Conservation (phyloP, 2,113 vertebrate genomes). For the Eurypyga helias region DNA sequence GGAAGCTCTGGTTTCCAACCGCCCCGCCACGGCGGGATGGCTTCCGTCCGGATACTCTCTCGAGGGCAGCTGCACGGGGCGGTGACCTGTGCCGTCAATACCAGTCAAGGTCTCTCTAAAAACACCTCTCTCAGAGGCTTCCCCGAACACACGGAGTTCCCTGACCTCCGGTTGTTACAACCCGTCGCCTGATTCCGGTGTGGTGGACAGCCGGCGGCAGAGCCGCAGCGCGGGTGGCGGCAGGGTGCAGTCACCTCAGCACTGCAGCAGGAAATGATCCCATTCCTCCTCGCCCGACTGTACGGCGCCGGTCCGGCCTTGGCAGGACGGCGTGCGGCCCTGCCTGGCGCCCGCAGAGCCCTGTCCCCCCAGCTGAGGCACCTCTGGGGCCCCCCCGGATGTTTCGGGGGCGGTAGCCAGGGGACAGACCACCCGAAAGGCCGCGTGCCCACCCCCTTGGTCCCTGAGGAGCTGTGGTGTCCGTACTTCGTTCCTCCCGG, state of each 20-base stretch:
- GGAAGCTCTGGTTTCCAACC: background rate
- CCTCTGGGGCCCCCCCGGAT: background rate
- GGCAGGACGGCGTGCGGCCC: fast-evolving
- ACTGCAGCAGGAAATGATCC: fast-evolving
- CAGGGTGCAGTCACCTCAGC: background rate
- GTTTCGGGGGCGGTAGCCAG: fast-evolving
- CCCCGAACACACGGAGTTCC: background rate
- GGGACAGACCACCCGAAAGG: fast-evolving
- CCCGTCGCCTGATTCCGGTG: fast-evolving
- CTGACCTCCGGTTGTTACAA: background rate
- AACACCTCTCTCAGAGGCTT: background rate
- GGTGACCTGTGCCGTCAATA: background rate
- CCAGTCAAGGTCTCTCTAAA: background rate
- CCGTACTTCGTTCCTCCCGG: fast-evolving
- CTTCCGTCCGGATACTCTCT: background rate
- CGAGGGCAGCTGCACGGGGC: background rate
- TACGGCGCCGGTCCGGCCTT: fast-evolving
- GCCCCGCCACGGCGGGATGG: fast-evolving
- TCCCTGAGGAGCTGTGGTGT: background rate
- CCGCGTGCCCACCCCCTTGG: fast-evolving
- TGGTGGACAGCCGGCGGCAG: background rate
- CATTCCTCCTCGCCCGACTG: background rate
- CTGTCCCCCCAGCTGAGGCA: background rate
- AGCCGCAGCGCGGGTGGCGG: background rate
- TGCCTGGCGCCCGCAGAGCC: fast-evolving